Evolutionary conservation across 2,888 invertebrate genomes (phyloP), one percentile per base, ranked within the genome.

Genomic region (Acrocyrtus sp.): DNA sequence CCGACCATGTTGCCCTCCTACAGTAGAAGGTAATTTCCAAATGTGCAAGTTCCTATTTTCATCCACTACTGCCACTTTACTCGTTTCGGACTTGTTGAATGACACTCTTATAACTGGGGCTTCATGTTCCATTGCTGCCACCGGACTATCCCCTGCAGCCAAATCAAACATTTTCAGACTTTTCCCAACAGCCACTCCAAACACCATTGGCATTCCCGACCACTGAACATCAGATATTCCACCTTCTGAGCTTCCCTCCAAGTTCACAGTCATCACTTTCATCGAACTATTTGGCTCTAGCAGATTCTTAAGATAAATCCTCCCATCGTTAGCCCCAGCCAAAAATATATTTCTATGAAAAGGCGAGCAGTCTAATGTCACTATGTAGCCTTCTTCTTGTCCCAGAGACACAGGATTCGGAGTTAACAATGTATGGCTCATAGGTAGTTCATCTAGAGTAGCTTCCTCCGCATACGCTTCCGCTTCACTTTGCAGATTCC

Each of bases 281-380:
- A 57, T 51, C 6, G 74, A 62, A 17, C n/a, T 26, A 41, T 54
- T 17, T 10, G 70, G 73, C 54, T 72, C 50, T 2, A 77, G 45
- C 5, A 74, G 27, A 68, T 79, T 80, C 19, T 76, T 77, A 4
- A 80, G 39, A 19, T 62, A 47, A 27, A 79, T 58, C 1, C 60
- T 34, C 2, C 79, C 79, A 39, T 77, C 68, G 5, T 47, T 61
- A 1, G 73, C 78, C 3, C 66, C 72, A 24, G 70, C 73, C 0
- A 78, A 26, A 39, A 77, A 79, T 8, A 80, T 57, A 65, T 80
- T 78, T 41, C 76, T 61, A 54, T 77, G 76, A 34, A 72, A 78
- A 12, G 80, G 80, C 6, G 76, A 78, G 51, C 76, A 78, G 26
- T 78, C 79, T 3, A 80, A 50, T n/a, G 72, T 43, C 10, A 48